phyloP scores from a whole-genome alignment of 2,888 invertebrate genomes.

The Kryphioiulus occultus region DNA sequence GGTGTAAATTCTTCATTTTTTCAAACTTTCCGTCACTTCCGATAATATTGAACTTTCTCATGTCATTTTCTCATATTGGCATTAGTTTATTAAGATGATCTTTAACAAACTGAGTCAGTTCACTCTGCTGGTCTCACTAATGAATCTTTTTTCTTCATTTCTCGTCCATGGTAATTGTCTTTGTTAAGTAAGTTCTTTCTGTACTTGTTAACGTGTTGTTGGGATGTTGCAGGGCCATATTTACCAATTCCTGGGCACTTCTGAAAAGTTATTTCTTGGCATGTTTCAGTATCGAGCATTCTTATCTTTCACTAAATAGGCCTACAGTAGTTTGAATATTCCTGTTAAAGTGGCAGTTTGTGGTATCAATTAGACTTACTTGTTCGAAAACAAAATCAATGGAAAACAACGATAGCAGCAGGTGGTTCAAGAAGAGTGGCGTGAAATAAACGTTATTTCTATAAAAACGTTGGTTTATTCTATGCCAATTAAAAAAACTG shows the following conservation, averaged over 20 bases:
- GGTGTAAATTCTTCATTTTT: not conserved
- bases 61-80: not conserved
- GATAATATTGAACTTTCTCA: not conserved
- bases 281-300: too few species aligned
- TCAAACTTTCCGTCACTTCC: not conserved
- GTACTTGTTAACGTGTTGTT: not conserved
- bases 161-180: not conserved
- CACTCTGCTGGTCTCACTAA: not conserved
- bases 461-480: too few species aligned
- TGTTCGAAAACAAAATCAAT: too few species aligned
- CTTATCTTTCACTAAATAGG: too few species aligned
- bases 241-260: constrained; percentile 21
- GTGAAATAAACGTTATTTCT: too few species aligned
- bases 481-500: too few species aligned
- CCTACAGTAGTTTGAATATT: too few species aligned
- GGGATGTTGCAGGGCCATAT: not conserved
- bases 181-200: not conserved
- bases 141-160: not conserved
- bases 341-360: too few species aligned
- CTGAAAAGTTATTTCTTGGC: not conserved
- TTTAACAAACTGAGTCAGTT: not conserved
- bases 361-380: too few species aligned
- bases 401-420: too few species aligned
- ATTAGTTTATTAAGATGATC: not conserved
- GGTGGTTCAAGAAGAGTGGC: too few species aligned